phyloP scores from a whole-genome alignment of 2,888 invertebrate species.

The Zygaena filipendulae region DNA sequence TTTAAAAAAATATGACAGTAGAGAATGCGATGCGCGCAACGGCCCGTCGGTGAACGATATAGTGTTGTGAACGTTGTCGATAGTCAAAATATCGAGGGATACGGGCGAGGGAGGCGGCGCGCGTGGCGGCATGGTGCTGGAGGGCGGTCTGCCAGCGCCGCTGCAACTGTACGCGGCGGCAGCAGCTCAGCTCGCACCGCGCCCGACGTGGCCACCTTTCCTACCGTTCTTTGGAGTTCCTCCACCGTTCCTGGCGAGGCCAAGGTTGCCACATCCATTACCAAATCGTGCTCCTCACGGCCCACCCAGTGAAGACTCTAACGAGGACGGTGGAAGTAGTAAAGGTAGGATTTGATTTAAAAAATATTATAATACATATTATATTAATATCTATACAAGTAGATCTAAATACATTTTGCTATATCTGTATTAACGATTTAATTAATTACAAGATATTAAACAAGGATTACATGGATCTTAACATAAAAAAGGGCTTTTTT shows the following conservation, averaged over 20 bases:
- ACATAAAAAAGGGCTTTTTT: too few relatives aligned
- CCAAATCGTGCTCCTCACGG: conserved; percentile 54
- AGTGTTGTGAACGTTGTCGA: conserved; percentile 33
- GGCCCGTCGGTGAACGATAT: conserved; percentile 24
- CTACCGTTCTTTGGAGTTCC: conserved; percentile 70
- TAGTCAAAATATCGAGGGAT: conserved; percentile 38
- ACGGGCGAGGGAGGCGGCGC: conserved; percentile 28
- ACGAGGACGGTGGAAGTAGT: conserved; percentile 63
- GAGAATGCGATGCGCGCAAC: conserved; percentile 25
- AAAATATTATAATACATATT: not conserved
- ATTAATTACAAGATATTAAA: too few relatives aligned
- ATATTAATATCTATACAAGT: not conserved
- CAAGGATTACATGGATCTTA: too few relatives aligned
- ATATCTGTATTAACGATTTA: too few relatives aligned
- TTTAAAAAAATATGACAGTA: conserved; percentile 31
- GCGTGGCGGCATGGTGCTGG: conserved; percentile 70
- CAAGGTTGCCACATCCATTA: conserved; percentile 47
- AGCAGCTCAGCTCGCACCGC: conserved; percentile 68
- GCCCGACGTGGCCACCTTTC: conserved; percentile 72
- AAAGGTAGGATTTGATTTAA: conserved; percentile 39
- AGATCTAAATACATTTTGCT: too few relatives aligned
- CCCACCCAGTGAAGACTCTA: conserved; percentile 65
- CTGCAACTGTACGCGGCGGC: conserved; percentile 77
- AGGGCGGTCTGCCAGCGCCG: conserved; percentile 75
- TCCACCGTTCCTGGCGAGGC: conserved; percentile 64